Evolutionary conservation across 2,888 invertebrate genomes (phyloP).

Genomic region (Tryphoninae sp.): DNA sequence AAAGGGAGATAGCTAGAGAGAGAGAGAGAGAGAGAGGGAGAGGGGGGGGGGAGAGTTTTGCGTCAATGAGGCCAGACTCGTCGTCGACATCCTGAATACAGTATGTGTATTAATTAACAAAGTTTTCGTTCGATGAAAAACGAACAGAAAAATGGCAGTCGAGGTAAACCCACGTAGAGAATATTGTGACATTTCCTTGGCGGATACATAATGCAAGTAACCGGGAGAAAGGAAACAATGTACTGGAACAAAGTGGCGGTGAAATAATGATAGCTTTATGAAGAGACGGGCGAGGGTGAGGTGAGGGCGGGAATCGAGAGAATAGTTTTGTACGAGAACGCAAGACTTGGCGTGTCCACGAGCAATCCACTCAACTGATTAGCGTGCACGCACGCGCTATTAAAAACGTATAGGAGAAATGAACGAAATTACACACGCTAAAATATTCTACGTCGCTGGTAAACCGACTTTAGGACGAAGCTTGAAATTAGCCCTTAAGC

Average conservation of each 20-base stretch:
- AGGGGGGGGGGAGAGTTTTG: too few species aligned
- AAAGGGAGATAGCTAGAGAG: background rate
- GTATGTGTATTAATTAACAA: constrained; percentile 49
- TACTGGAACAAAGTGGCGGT: constrained; percentile 7
- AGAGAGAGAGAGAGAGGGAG: background rate
- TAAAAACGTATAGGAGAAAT: constrained; percentile 11
- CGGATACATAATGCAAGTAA: constrained; percentile 48
- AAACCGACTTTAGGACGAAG: background rate
- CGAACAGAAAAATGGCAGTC: background rate
- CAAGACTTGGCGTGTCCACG: constrained; percentile 44
- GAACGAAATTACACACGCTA: constrained; percentile 12
- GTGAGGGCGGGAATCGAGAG: background rate
- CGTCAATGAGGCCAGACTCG: background rate
- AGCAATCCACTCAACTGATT: constrained; percentile 52
- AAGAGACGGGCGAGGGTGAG: background rate
- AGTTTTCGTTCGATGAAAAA: constrained; percentile 51
- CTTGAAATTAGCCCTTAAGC: background rate
- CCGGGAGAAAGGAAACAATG: constrained; percentile 13
- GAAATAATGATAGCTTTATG: constrained; percentile 16
- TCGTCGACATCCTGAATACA: constrained; percentile 4
- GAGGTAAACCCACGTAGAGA: constrained; percentile 14
- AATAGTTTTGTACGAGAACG: constrained; percentile 10
- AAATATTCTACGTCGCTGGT: constrained; percentile 27
- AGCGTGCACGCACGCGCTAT: constrained; percentile 39
- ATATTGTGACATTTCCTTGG: constrained; percentile 27